Evolutionary conservation across 1,140 invertebrate species (phyloP).

Genomic region (Cyclina sinensis): DNA sequence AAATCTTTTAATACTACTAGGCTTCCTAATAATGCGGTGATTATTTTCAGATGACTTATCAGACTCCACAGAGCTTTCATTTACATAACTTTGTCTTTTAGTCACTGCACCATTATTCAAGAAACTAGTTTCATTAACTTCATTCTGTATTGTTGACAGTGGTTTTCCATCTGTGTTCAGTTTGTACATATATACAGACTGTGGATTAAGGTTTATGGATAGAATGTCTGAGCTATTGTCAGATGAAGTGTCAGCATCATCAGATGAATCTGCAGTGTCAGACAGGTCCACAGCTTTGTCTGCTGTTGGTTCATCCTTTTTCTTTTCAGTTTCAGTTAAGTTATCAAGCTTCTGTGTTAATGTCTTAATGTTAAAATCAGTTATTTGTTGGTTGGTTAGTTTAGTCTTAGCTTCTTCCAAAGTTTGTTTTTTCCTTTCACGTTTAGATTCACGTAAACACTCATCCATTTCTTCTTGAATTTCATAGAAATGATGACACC

Average conservation of each 20-base stretch:
- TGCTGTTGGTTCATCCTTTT: not conserved
- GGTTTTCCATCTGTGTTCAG: conserved; percentile 32
- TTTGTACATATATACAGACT: conserved; percentile 73
- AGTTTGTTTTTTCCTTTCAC: conserved; percentile 38
- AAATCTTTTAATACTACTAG: conserved; percentile 58
- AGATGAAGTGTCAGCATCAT: conserved; percentile 71
- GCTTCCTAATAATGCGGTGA: not conserved
- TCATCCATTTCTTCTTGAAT: conserved; percentile 84
- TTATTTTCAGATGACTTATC: conserved; percentile 29
- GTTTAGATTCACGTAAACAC: conserved; percentile 46
- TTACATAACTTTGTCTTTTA: conserved; percentile 35
- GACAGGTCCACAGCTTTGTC: not conserved
- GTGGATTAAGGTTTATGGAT: conserved; percentile 77
- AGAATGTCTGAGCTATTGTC: conserved; percentile 74
- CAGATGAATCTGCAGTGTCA: conserved; percentile 62
- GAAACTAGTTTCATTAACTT: not conserved
- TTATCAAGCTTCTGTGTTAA: not conserved
- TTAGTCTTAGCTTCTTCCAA: not conserved
- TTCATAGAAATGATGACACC: conserved; percentile 81
- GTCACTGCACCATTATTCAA: conserved; percentile 2
- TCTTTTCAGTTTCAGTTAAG: not conserved
- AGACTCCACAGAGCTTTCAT: conserved; percentile 31
- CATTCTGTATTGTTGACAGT: not conserved
- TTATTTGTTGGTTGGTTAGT: not conserved
- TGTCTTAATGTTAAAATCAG: conserved; percentile 1